A percentile compares a stretch with the other conserved stretches of the same genome.
These are phyloP conservation scores for Pica pica DNA, from an alignment of 2,113 vertebrate species.

Conservation along the genomic window DNA sequence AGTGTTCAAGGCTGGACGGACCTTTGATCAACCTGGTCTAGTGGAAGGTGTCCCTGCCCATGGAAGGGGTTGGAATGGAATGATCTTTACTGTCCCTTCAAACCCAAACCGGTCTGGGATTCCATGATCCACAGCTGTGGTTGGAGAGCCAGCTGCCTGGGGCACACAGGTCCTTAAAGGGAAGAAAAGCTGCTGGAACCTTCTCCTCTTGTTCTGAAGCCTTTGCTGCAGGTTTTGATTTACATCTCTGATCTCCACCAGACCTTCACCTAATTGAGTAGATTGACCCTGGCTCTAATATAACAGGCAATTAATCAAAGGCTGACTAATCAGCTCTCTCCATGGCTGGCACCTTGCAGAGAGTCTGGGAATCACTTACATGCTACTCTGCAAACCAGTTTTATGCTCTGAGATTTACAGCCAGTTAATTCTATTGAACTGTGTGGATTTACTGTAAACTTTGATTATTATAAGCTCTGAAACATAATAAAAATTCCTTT, in stretches of 20 bases:
- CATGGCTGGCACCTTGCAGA: conserved; percentile 17
- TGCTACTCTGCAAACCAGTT: not conserved
- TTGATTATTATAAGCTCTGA: not conserved
- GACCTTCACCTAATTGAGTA: conserved; percentile 43
- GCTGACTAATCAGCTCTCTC: conserved; percentile 12
- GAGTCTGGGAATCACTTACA: not conserved
- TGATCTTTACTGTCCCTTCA: not conserved
- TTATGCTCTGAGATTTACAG: not conserved
- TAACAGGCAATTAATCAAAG: conserved; percentile 44
- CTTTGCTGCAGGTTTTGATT: conserved; percentile 27
- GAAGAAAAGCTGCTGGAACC: not conserved
- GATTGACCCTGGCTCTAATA: conserved; percentile 53
- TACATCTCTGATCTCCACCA: conserved; percentile 26
- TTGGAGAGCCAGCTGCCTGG: not conserved
- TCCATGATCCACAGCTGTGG: not conserved
- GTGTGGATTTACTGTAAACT: conserved; percentile 20
- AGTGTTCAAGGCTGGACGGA: not conserved
- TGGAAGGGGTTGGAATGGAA: not conserved
- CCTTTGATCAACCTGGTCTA: not conserved
- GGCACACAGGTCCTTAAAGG: not conserved
- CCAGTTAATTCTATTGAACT: conserved; percentile 9
- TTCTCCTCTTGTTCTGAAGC: not conserved
- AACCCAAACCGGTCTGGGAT: not conserved
- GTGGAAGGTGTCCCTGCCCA: not conserved
- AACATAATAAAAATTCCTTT: not conserved